Conservation (phyloP, 2,113 vertebrate genomes). For the Glareola pratincola region DNA sequence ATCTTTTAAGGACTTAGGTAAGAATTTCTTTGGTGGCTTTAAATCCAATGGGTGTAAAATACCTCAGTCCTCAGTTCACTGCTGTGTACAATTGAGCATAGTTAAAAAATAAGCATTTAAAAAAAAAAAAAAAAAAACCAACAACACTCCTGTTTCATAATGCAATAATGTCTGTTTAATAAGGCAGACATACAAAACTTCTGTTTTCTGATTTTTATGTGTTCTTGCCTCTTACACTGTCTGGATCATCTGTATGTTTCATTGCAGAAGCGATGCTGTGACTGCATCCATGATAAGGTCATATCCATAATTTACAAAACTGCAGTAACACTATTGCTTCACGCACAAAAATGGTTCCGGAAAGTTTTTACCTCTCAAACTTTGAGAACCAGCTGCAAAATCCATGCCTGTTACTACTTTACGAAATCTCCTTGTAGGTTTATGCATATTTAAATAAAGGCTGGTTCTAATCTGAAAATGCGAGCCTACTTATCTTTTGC, state of each 20-base stretch:
- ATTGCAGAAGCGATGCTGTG: neutral
- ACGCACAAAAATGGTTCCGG: neutral
- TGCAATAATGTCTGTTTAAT: neutral
- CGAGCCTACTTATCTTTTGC: neutral
- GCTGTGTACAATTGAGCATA: no score
- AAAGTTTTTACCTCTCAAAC: neutral
- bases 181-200: neutral
- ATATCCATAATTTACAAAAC: neutral
- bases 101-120: neutral
- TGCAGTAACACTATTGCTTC: neutral
- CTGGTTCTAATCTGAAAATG: neutral
- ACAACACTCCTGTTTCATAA: neutral
- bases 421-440: neutral
- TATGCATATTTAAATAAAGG: neutral
- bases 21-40: neutral
- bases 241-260: neutral
- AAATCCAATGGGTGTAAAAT: neutral
- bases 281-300: neutral
- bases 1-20: neutral
- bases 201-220: neutral
- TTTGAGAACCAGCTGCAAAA: neutral
- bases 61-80: neutral
- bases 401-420: neutral
- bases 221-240: neutral
- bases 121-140: no score